Conservation (phyloP, 2,888 invertebrate genomes). For the Leptinotarsa juncta region DNA sequence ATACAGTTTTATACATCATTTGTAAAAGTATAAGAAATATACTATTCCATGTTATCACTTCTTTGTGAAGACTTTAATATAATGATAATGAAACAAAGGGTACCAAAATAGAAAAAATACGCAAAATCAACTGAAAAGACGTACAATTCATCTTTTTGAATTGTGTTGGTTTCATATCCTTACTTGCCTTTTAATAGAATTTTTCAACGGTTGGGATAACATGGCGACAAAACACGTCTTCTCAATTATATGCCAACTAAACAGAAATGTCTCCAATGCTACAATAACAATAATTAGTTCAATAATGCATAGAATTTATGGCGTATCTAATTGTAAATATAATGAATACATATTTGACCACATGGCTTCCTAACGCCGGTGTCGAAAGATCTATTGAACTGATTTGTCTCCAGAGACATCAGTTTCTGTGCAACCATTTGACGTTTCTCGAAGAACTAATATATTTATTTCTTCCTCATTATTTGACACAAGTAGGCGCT, state of each 20-base stretch:
- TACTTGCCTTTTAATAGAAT: slow-evolving; percentile 5
- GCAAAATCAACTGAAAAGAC: background rate
- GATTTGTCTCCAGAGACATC: slow-evolving; percentile 9
- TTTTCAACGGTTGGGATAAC: background rate
- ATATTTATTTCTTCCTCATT: slow-evolving; percentile 25
- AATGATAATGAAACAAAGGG: too few species aligned
- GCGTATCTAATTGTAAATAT: slow-evolving; percentile 18
- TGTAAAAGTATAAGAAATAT: too few species aligned
- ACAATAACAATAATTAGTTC: slow-evolving; percentile 19
- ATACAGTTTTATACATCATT: too few species aligned
- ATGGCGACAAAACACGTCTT: slow-evolving; percentile 6
- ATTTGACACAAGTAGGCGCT: slow-evolving; percentile 41
- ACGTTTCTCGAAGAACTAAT: slow-evolving; percentile 26
- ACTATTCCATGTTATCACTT: too few species aligned
- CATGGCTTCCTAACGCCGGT: slow-evolving; percentile 25
- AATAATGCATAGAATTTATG: slow-evolving; percentile 17
- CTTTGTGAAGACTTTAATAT: too few species aligned
- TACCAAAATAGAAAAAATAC: too few species aligned
- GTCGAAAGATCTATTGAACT: slow-evolving; percentile 33
- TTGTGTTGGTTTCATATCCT: background rate
- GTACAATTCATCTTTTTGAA: background rate
- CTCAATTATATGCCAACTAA: slow-evolving; percentile 21
- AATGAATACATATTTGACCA: slow-evolving; percentile 28
- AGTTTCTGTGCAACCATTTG: slow-evolving; percentile 21
- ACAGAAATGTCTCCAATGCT: slow-evolving; percentile 6